Base-by-base conservation (phyloP, 2,888 invertebrate species). In the Anoncus sp. region DNA sequence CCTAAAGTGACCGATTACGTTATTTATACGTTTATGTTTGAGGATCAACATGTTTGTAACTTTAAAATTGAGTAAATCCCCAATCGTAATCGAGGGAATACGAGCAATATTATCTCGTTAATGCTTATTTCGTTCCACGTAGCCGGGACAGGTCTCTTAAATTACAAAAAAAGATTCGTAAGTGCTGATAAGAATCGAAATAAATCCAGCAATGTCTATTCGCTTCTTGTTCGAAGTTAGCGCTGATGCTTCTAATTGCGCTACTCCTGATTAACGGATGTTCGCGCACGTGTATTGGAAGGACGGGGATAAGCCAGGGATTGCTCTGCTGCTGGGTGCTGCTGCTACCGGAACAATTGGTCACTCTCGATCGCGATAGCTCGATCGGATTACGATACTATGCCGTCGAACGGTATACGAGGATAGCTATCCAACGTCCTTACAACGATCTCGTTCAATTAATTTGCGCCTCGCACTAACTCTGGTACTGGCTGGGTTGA, bases 211-310 rank as follows among this genome's bases (percentile, higher is more conserved):
- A 80, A 85, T 51, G 80, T 45, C 20, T 27, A 38, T 51, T 38
- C 24, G 18, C 18, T 47, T 47, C 55, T 16, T 9, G 24, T 35
- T 57, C 27, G 63, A 51, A 63, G 55, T 63, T 63, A 63, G 57
- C 63, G 81, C 83, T 82, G 85, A 85, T 83, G 82, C 83, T 85
- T 84, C 85, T 31, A 86, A 86, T 86, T 87, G 84, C 84, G 67
- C 81, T 75, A 24, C 55, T 63, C 47, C 81, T 85, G 87, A 86
- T 86, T 86, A 86, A 85, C 82, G 87, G 86, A 85, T 83, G 85
- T 83, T 83, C 82, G 59, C 83, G 35, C 65, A 62, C 55, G 60
- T 49, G 59, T 71, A 77, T 74, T 51, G 77, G 55, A 65, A 70
- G 35, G 71, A 71, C 22, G 24, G 27, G 70, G 77, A 71, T 70